phyloP scores from a whole-genome alignment of 92 coral and sea anemone species.

The Zoanthus sansibaricus region DNA sequence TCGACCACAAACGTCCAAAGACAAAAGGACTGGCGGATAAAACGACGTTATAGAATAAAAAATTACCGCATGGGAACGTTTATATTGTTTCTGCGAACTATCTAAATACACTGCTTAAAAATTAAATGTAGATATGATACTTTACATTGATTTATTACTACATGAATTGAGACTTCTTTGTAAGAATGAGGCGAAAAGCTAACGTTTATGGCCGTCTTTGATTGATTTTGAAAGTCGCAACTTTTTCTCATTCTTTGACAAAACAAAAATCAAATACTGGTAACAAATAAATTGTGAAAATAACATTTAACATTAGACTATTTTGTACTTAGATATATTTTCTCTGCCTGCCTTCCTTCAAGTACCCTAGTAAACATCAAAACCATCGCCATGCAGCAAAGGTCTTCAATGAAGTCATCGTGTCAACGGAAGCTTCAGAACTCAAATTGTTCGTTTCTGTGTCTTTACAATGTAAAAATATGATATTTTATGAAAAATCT shows the following conservation, averaged over 20 bases:
- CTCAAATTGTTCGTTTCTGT: background rate
- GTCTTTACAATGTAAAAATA: background rate
- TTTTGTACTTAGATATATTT: background rate
- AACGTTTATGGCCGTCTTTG: background rate
- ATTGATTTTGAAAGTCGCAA: constrained; percentile 42
- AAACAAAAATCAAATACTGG: background rate
- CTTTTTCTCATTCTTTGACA: background rate
- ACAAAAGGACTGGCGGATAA: too few species aligned
- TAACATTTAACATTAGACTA: too few species aligned
- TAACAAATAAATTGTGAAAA: background rate
- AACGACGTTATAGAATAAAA: too few species aligned
- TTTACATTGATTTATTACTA: background rate
- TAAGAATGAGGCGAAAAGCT: background rate
- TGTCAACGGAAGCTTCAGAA: background rate
- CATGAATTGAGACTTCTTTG: background rate
- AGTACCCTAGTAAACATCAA: background rate
- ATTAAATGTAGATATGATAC: background rate
- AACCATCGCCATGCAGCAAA: background rate
- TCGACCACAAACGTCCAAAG: too few species aligned
- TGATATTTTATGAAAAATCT: background rate
- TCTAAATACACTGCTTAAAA: too few species aligned
- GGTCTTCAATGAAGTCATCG: constrained; percentile 49
- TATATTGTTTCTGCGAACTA: too few species aligned
- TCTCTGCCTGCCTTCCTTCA: background rate
- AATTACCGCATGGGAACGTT: too few species aligned